A percentile compares a stretch with the other conserved stretches of the same genome.
phyloP scores from a whole-genome alignment of 2,797 vertebrate genomes.

The Phoeniculus purpureus region DNA sequence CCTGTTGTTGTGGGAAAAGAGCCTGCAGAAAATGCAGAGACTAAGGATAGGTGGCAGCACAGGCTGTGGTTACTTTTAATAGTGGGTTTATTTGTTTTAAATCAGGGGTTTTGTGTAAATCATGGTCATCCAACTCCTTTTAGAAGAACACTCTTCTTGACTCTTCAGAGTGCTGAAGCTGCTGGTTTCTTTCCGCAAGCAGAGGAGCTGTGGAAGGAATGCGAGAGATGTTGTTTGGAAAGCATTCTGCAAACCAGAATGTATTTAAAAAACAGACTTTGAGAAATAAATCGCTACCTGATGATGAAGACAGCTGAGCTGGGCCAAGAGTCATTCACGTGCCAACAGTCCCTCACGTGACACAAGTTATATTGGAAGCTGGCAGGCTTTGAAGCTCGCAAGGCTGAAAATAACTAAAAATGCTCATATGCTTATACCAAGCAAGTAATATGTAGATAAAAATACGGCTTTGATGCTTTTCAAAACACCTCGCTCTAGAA shows the following conservation, averaged over 20 bases:
- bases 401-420: constrained; percentile 23
- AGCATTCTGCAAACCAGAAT: constrained; percentile 48
- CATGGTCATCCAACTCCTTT: background rate
- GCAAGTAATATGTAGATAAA: background rate
- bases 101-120: constrained; percentile 10
- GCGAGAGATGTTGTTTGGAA: constrained; percentile 37
- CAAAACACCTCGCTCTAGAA: background rate
- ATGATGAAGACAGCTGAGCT: constrained; percentile 42
- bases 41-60: constrained; percentile 59
- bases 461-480: background rate
- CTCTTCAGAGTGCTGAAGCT: background rate
- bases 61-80: constrained; percentile 48
- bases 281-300: constrained; percentile 65
- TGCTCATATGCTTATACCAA: background rate
- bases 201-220: constrained; percentile 38
- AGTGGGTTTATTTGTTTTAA: constrained; percentile 35
- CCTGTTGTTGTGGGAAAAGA: background rate
- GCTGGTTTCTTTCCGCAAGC: background rate
- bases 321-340: constrained; percentile 27
- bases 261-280: constrained; percentile 46
- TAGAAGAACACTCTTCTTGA: background rate
- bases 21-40: background rate
- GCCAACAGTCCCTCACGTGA: constrained; percentile 12
- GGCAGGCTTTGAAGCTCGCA: constrained; percentile 8
- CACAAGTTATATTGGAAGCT: constrained; percentile 11